Percentiles rank a stretch among this genome's conserved stretches.
These are phyloP conservation scores for Urechis unicinctus DNA, from an alignment of 2,888 invertebrate genomes.

Conservation along the genomic window DNA sequence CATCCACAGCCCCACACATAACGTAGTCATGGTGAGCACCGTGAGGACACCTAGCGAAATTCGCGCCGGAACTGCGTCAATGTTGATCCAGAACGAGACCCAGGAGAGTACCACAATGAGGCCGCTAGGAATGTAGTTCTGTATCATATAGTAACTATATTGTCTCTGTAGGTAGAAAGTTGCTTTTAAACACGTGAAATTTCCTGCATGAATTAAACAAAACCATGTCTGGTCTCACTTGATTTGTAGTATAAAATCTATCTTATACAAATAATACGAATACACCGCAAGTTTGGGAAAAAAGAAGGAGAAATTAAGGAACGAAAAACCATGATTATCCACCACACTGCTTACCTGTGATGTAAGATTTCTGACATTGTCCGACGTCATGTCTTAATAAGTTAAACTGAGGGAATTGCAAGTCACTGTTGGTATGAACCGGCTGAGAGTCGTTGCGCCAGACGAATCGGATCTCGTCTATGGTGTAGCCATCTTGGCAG, in stretches of 20 bases:
- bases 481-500: slow-evolving; percentile 21
- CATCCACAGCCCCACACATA: slow-evolving; percentile 20
- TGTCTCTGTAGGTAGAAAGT: slow-evolving; percentile 93
- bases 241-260: too few species aligned
- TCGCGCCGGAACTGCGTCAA: slow-evolving; percentile 12
- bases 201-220: too few species aligned
- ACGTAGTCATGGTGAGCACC: slow-evolving; percentile 18
- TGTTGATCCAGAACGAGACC: slow-evolving; percentile 18
- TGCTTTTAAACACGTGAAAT: slow-evolving; percentile 96
- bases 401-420: slow-evolving; percentile 22
- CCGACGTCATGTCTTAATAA: slow-evolving; percentile 11
- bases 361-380: slow-evolving; percentile 23
- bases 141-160: slow-evolving; percentile 98
- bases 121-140: slow-evolving; percentile 94
- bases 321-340: slow-evolving; percentile 49
- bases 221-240: too few species aligned
- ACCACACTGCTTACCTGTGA: slow-evolving; percentile 14
- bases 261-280: too few species aligned
- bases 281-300: too few species aligned
- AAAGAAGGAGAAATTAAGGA: too few species aligned
- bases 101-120: slow-evolving; percentile 39
- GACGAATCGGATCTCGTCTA: slow-evolving; percentile 20
- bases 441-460: slow-evolving; percentile 13
- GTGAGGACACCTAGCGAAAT: slow-evolving; percentile 15
- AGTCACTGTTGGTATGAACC: slow-evolving; percentile 13